Base-by-base conservation (phyloP, 2,113 vertebrate genomes). In the Etheostoma cragini region DNA sequence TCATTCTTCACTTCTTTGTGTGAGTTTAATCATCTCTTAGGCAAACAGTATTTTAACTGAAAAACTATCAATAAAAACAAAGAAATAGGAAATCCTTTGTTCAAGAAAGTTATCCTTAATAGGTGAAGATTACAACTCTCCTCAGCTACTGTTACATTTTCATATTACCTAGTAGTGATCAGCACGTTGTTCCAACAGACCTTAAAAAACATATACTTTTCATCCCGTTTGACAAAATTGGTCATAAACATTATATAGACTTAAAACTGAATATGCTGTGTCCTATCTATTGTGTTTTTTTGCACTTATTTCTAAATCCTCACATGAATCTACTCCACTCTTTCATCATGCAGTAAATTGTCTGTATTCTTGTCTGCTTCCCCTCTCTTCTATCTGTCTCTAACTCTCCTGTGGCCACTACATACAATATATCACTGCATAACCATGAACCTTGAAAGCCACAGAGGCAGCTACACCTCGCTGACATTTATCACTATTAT, bases 401-500 rank as follows among this genome's bases (percentile, higher is more conserved):
- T 5, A 63, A 60, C 64, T 60, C 70, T 73, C 78, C 22, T 42
- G 78, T 81, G 77, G 61, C 81, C 78, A 16, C 49, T 22, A 47
- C 19, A 53, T 78, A 72, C 73, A 72, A 46, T 82, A 52, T 22
- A 67, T 84, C 69, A 68, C 63, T 76, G 82, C 72, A 75, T 86
- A 72, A 85, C 49, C 76, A 85, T 74, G 80, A 85, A 82, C 66
- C 49, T 83, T 69, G 46, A 49, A 63, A 83, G 47, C 54, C 76
- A 63, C 64, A 26, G 65, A 67, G 80, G 82, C 60, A 46, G 76
- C 76, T 72, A 46, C 86, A 89, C 80, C 81, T 76, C 35, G 4
- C 65, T 91, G 87, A 91, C 85, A 93, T 94, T 89, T 88, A 86
- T 91, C 90, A 84, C 89, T 88, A 84, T 91, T 90, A 85, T 92